Evolutionary conservation across 1,140 invertebrate genomes (phyloP), one percentile per base, ranked within the genome.

Genomic region (Phocides pigmalion): DNA sequence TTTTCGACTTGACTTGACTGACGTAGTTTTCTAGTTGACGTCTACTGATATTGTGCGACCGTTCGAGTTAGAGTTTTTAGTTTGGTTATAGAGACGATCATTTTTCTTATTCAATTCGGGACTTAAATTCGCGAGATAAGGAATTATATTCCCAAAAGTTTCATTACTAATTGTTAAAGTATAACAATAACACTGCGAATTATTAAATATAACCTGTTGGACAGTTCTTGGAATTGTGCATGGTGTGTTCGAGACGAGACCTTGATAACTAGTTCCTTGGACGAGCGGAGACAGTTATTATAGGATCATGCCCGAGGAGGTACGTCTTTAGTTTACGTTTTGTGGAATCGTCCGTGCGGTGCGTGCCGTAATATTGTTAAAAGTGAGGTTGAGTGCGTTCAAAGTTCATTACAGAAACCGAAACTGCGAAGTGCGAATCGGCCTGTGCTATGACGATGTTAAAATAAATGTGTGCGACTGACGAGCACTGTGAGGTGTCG

Each of bases 211-310:
- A 88, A 86, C 82, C 83, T 86, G 81, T 88, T 78, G 72, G 68
- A 76, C 64, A 81, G 66, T 90, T 87, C 87, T 88, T 86, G 84
- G 86, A 84, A 87, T 65, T 80, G 84, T 80, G 79, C 74, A 84
- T 79, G 78, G 77, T 74, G 82, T 76, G 80, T 82, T 84, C 81
- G 87, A 86, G 85, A 89, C 83, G 75, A 90, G 90, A 90, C 90
- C 90, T 92, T 92, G 90, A 92, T 91, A 91, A 90, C 88, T 92
- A 87, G 89, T 92, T 92, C 84, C 82, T 91, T 84, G 84, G 86
- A 82, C 87, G 79, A 90, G 73, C 78, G 84, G 88, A 87, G 88
- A 90, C 89, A 87, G 87, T 91, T 89, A 84, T 83, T 90, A 89
- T 91, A 87, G 87, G 86, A 91, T 90, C 84, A 90, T 91, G 89